A percentile compares a stretch with the other conserved stretches of the same genome.
These are phyloP conservation scores for Auanema freiburgensis DNA, from an alignment of 2,888 invertebrate genomes.

Conservation along the genomic window DNA sequence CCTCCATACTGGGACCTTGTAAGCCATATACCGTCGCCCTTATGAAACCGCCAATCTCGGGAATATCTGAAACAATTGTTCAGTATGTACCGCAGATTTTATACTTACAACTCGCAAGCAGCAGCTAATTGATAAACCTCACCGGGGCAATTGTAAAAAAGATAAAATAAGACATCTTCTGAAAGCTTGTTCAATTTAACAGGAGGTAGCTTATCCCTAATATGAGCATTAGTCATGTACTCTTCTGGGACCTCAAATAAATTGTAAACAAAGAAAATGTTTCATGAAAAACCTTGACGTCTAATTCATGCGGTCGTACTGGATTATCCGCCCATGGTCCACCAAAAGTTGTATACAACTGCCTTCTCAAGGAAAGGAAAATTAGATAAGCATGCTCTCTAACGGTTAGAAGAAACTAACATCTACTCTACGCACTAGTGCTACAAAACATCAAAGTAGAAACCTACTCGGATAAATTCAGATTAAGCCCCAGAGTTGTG, in stretches of 20 bases:
- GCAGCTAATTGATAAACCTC: constrained; percentile 96
- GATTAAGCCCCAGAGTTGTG: constrained; percentile 94
- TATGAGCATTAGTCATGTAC: constrained; percentile 94
- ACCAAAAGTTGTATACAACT: constrained; percentile 95
- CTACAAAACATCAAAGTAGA: constrained; percentile 8
- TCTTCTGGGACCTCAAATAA: constrained; percentile 70
- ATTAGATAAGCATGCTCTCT: neutral
- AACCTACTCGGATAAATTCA: constrained; percentile 86
- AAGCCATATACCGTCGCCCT: constrained; percentile 84
- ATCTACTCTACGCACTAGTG: neutral
- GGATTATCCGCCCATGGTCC: constrained; percentile 98
- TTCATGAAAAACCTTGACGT: constrained; percentile 42
- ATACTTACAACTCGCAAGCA: constrained; percentile 71
- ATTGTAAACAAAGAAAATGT: too few relatives aligned
- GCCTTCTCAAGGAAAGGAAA: constrained; percentile 49
- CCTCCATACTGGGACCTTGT: constrained; percentile 59
- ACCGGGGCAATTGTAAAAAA: constrained; percentile 98
- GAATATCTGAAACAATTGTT: constrained; percentile 15
- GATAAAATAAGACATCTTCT: constrained; percentile 96
- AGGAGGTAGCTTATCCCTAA: constrained; percentile 79
- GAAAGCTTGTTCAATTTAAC: constrained; percentile 68
- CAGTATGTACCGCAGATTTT: neutral
- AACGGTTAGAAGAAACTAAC: neutral
- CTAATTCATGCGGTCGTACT: constrained; percentile 94
- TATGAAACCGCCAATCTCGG: constrained; percentile 98